Evolutionary conservation across 2,797 vertebrate genomes (phyloP), one percentile per base, ranked within the genome.

Genomic region (Phalanger gymnotis): DNA sequence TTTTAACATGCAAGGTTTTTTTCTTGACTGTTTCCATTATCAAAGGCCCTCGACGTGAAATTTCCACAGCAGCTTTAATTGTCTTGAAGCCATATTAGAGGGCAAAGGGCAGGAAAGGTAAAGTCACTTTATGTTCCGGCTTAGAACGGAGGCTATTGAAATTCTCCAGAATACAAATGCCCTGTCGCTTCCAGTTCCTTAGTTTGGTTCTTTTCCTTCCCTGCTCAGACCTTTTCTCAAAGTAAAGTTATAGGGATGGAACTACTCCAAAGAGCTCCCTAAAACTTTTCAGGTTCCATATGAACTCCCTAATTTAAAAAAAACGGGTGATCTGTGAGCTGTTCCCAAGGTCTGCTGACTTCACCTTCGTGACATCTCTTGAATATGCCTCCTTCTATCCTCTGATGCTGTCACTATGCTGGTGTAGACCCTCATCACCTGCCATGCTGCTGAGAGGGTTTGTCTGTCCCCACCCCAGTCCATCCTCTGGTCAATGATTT

Each of bases 11-110:
- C 56, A 19, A 12, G 10, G 3, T 34, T 66, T 66, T 73, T 73
- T 58, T 27, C 81, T 89, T 58, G 90, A 91, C 56, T 90, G 40
- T 95, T 96, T 52, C 40, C 12, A 58, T 54, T 61, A 30, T 90
- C 30, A 31, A 14, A 66, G 87, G 27, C 52, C 34, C 91, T 90
- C 19, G 40, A 1, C 5, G 55, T 92, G 55, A 56, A 3, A 53
- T 11, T 31, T 93, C 34, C 47, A 58, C 5, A 73, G 52, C 54
- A n/a, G 53, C n/a, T 96, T 40, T 14, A 89, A 53, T 93, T 27
- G 94, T 58, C 57, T 87, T 92, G 53, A 51, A 89, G 90, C 22
- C 30, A 28, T 13, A 55, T 1, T 47, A 51, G 16, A 66, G 91
- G 55, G 92, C 89, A 89, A 90, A 94, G 30, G 94, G 87, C 28